phyloP scores from a whole-genome alignment of 2,113 vertebrate species.

The Triplophysa siluroides region DNA sequence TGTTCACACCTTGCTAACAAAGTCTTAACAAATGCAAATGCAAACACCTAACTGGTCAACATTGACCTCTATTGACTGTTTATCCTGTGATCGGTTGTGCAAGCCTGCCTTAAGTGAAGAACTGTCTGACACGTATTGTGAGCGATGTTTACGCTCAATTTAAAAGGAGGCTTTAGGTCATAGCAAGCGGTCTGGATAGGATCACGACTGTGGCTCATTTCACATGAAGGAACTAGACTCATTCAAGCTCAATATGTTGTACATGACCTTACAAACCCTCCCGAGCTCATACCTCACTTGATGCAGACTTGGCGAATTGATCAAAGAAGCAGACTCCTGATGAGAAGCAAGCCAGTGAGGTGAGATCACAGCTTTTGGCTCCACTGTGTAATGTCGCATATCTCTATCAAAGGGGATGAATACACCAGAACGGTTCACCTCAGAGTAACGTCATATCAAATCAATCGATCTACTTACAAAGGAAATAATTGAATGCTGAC shows the following conservation, averaged over 20 bases:
- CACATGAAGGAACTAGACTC: constrained; percentile 20
- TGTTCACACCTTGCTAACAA: constrained; percentile 17
- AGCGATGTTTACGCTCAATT: not conserved
- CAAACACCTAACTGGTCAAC: not conserved
- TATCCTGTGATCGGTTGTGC: not conserved
- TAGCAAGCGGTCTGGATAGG: not conserved
- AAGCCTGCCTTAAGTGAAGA: not conserved
- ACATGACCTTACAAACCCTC: constrained; percentile 10
- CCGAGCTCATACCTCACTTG: constrained; percentile 22
- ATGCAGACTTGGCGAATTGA: constrained; percentile 23
- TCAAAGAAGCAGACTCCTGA: constrained; percentile 34
- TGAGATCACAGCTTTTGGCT: constrained; percentile 32
- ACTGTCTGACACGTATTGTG: not conserved
- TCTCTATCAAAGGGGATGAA: not conserved
- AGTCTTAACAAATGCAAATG: not conserved
- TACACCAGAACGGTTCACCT: not conserved
- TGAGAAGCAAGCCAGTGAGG: constrained; percentile 11
- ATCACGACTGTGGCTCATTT: not conserved
- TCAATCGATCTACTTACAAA: constrained; percentile 16
- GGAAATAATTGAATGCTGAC: constrained; percentile 1
- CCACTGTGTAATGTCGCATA: not conserved
- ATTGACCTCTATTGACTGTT: not conserved
- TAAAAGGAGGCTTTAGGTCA: not conserved
- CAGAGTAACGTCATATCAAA: constrained; percentile 15
- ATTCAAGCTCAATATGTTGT: not conserved